phyloP scores from a whole-genome alignment of 2,797 vertebrate species.

The Pantherophis alleghaniensis region DNA sequence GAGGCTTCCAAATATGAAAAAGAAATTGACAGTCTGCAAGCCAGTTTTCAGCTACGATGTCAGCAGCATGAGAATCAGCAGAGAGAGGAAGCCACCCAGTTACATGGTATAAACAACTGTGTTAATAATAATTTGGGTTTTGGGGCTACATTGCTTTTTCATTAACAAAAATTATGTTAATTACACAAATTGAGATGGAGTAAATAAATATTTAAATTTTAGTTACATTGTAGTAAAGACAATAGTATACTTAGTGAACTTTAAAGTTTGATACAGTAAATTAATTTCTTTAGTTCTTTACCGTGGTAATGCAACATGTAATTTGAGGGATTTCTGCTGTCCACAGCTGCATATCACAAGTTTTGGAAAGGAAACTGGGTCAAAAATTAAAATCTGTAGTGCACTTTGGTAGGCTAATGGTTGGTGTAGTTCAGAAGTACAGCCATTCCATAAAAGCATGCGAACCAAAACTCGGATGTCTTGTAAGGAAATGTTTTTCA shows the following conservation, averaged over 20 bases:
- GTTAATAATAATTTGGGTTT: neutral
- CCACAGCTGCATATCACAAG: neutral
- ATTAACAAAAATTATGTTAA: neutral
- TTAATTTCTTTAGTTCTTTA: neutral
- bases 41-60: conserved; percentile 81
- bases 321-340: neutral
- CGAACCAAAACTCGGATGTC: neutral
- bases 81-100: conserved; percentile 74
- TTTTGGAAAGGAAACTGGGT: neutral
- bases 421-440: neutral
- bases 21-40: conserved; percentile 85
- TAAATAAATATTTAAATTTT: neutral
- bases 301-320: neutral
- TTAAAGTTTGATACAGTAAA: neutral
- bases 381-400: neutral
- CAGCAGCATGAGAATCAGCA: conserved; percentile 79
- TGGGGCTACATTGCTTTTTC: neutral
- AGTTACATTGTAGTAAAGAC: neutral
- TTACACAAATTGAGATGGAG: neutral
- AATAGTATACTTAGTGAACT: too few relatives aligned
- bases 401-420: neutral
- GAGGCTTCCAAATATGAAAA: conserved; percentile 85
- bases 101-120: conserved; percentile 76
- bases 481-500: neutral
- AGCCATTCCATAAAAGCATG: neutral